Evolutionary conservation across 2,797 vertebrate species (phyloP).

Genomic region (Knipowitschia caucasica): DNA sequence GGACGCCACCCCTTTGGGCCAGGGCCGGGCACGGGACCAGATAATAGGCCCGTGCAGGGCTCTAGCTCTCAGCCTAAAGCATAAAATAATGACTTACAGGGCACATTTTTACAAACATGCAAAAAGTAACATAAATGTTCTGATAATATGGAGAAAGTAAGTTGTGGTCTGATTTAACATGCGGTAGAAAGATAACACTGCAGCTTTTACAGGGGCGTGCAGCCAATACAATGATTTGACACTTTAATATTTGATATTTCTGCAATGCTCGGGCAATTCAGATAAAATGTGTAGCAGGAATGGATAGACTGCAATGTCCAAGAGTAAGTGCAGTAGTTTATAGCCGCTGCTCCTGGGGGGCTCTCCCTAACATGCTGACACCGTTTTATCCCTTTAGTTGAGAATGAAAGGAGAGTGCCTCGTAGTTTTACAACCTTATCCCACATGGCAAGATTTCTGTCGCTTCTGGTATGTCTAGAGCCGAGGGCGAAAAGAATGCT

Average conservation of each 20-base stretch:
- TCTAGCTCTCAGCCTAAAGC: no score
- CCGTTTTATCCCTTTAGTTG: slow-evolving; percentile 75
- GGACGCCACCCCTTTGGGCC: no score
- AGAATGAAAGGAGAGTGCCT: slow-evolving; percentile 75
- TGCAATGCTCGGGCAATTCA: slow-evolving; percentile 24
- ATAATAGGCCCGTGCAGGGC: no score
- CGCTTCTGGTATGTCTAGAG: slow-evolving; percentile 66
- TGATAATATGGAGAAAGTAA: no score
- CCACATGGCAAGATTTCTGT: slow-evolving; percentile 73
- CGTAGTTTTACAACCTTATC: slow-evolving; percentile 76
- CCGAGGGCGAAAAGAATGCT: slow-evolving; percentile 61
- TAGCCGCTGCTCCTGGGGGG: slow-evolving; percentile 60
- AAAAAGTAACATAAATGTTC: no score
- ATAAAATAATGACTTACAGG: no score
- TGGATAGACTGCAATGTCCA: slow-evolving; percentile 45
- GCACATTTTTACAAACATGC: no score
- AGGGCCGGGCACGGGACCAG: no score
- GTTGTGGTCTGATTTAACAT: no score
- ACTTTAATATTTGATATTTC: slow-evolving; percentile 22
- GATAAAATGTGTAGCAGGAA: slow-evolving; percentile 43
- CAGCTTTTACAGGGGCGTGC: not conserved
- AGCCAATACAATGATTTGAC: slow-evolving; percentile 10
- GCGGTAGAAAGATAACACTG: no score
- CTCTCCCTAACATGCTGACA: slow-evolving; percentile 72
- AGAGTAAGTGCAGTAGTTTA: slow-evolving; percentile 59